Base-by-base conservation (phyloP, 2,888 invertebrate species). In the Dione vanillae region DNA sequence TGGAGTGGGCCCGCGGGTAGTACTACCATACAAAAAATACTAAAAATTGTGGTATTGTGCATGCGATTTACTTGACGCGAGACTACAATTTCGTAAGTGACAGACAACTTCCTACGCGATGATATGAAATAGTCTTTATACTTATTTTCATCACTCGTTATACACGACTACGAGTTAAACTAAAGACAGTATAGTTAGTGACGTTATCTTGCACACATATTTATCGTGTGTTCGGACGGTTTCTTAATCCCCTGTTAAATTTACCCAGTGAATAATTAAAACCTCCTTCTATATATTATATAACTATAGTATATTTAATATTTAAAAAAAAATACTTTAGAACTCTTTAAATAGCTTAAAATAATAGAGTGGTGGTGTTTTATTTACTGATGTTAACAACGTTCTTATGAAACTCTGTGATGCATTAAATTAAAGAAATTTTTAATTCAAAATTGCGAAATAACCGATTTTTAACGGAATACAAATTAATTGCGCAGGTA, bases 151-250 rank as follows among this genome's bases (percentile, higher is more conserved):
- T 35, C 27, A 49, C 56, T 52, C 1, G 47, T 40, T 47, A 45
- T 47, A 49, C 35, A 43, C 61, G 61, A 67, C 41, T 67, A 19
- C 61, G 61, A 67, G 51, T 67, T 51, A 66, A 66, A 51, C 37
- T 51, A 52, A 75, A 77, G 75, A 72, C 76, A 79, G 79, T 79
- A 72, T 69, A 37, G 74, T 75, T 77, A 78, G 80, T 82, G 86
- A 81, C 83, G 81, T 78, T 80, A 79, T 76, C 74, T 78, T 76
- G 84, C 45, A 27, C 52, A 69, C 68, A 62, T 69, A 69, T 69
- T 69, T 54, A 35, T 69, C 20, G 20, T 47, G 52, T 40, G 54
- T 56, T 47, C 64, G 64, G 11, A 40, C 68, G 14, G 54, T 62
- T 14, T 64, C 20, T 20, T 41, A 61, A 68, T 52, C 41, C 1